Conservation (phyloP, 2,888 invertebrate genomes). For the Melieria picta region DNA sequence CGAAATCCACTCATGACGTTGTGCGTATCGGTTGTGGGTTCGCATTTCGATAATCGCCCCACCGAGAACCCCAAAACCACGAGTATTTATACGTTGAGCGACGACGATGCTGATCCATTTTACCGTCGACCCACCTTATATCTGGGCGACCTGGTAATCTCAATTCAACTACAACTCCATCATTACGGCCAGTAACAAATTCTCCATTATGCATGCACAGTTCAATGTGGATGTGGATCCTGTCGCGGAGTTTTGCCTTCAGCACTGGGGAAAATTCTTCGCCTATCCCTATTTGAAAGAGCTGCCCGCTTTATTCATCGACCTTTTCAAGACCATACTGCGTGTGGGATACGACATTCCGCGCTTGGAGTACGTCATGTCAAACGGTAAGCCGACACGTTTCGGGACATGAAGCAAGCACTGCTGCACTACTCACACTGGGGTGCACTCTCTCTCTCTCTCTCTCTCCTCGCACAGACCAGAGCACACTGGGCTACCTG, state of each 20-base stretch:
- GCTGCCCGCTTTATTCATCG: slow-evolving; percentile 59
- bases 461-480: slow-evolving; percentile 44
- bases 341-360: slow-evolving; percentile 64
- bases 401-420: not conserved
- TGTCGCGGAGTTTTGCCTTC: slow-evolving; percentile 55
- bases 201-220: not conserved
- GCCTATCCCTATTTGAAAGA: slow-evolving; percentile 63
- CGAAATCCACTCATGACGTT: slow-evolving; percentile 63
- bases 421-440: not conserved
- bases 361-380: slow-evolving; percentile 64
- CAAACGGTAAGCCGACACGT: slow-evolving; percentile 49
- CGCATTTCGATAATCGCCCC: slow-evolving; percentile 55
- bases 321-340: slow-evolving; percentile 60
- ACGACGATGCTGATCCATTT: slow-evolving; percentile 51
- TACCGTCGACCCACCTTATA: slow-evolving; percentile 24
- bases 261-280: slow-evolving; percentile 58
- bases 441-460: not conserved
- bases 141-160: not conserved
- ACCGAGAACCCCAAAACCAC: slow-evolving; percentile 43
- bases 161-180: too few relatives aligned
- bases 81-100: slow-evolving; percentile 54
- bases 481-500: slow-evolving; percentile 55
- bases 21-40: slow-evolving; percentile 62
- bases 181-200: too few relatives aligned
- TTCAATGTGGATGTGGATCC: slow-evolving; percentile 46